Evolutionary conservation across 2,113 vertebrate species (phyloP).

Genomic region (Odobenus rosmarus): DNA sequence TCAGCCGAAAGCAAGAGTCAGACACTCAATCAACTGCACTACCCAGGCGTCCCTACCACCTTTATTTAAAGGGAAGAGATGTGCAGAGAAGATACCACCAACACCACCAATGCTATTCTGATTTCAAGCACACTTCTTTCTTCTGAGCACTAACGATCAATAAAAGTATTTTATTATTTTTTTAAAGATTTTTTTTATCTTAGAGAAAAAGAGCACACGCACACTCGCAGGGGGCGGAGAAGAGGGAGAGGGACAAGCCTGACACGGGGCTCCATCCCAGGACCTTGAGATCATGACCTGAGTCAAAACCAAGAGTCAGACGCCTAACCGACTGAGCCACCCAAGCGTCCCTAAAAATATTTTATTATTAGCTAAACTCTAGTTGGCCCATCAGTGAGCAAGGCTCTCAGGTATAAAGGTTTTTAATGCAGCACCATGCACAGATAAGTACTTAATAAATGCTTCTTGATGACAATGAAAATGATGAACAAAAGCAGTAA

Average conservation of each 20-base stretch:
- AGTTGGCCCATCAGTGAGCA: background rate
- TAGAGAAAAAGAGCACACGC: background rate
- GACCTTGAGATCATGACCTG: background rate
- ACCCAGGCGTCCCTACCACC: background rate
- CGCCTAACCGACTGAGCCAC: background rate
- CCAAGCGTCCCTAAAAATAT: background rate
- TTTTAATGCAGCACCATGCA: background rate
- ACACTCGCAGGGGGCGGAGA: background rate
- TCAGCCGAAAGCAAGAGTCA: background rate
- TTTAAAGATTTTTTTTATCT: background rate
- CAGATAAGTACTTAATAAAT: background rate
- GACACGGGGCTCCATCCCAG: background rate
- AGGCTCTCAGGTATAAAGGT: background rate
- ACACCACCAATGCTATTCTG: background rate
- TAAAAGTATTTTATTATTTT: background rate
- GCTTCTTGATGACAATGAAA: constrained; percentile 7
- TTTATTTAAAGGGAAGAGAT: background rate
- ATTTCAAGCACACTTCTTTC: background rate
- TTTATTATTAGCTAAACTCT: constrained; percentile 50
- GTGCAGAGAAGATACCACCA: background rate
- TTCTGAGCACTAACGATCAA: constrained; percentile 2
- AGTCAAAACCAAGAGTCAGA: background rate
- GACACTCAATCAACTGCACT: background rate
- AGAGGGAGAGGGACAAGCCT: background rate
- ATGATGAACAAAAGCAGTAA: background rate